Percentiles rank a stretch among this genome's conserved stretches.
Conservation (phyloP, 2,888 invertebrate genomes). For the Cancer borealis region DNA sequence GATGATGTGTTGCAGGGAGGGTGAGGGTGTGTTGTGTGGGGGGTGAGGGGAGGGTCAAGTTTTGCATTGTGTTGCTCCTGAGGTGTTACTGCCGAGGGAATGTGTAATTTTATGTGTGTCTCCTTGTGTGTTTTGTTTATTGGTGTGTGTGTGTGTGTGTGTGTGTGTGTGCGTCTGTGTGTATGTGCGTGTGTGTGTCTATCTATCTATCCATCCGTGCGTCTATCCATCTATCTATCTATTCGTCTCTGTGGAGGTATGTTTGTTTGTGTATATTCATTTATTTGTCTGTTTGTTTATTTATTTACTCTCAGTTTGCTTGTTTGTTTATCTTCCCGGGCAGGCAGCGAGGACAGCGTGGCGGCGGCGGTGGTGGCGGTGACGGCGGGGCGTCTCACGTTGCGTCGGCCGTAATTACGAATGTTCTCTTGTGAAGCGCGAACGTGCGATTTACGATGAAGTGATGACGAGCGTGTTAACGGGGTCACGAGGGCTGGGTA, state of each 20-base stretch:
- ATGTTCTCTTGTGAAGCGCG: constrained; percentile 17
- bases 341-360: constrained; percentile 8
- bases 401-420: neutral
- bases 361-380: constrained; percentile 45
- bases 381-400: neutral
- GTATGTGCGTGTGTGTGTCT: constrained; percentile 38
- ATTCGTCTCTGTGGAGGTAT: constrained; percentile 18
- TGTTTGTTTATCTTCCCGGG: constrained; percentile 38
- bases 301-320: constrained; percentile 38
- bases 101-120: neutral
- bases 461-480: neutral
- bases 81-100: neutral
- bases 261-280: constrained; percentile 45
- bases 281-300: constrained; percentile 37
- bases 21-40: neutral
- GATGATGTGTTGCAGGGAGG: neutral
- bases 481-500: neutral
- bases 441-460: neutral
- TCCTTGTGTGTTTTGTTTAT: neutral
- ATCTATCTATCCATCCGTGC: neutral
- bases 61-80: neutral
- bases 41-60: neutral
- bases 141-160: neutral
- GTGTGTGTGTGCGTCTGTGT: neutral
- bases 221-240: constrained; percentile 39